Evolutionary conservation across 2,113 vertebrate species (phyloP), one percentile per base, ranked within the genome.

Genomic region (Sander lucioperca): DNA sequence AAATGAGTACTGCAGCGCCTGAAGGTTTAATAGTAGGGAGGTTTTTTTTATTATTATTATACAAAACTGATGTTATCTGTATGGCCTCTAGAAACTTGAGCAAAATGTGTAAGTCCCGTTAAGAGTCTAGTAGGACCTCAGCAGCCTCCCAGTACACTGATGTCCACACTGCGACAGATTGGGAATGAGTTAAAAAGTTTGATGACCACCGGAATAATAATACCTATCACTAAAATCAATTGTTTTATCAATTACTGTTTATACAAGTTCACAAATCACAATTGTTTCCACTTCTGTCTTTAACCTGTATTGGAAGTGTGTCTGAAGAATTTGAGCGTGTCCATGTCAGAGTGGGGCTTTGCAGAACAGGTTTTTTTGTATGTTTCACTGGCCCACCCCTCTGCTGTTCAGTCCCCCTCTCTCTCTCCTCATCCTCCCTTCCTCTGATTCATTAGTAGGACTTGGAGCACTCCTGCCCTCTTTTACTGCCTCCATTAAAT

Each of bases 401-500:
- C 48, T 16, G 23, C 14, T 70, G 21, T 19, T 59, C 69, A 36
- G 5, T 43, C 10, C 16, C 9, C 27, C 16, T 33, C 33, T 5
- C 58, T n/a, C n/a, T 48, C 59, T n/a, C 30, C 14, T 61, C 21
- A 53, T 56, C 61, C 10, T 58, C 27, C 23, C 61, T 39, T 66
- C 73, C 30, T 57, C 56, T 76, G 78, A 92, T 90, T 92, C 91
- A 94, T 92, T 93, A 88, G 81, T 87, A 62, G 39, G 53, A 74
- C 79, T 83, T 53, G 0, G 30, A 87, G 63, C 71, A 83, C 87
- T 74, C 72, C 64, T 83, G 73, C 71, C 78, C 79, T 89, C 86
- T 82, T 90, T 92, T 86, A 90, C 85, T 64, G 83, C 86, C 83
- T 88, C 85, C 85, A 92, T 91, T 91, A 94, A 91, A 92, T 85